Base-by-base conservation (phyloP, 2,888 invertebrate genomes). In the Drosophila neoperkinsi region DNA sequence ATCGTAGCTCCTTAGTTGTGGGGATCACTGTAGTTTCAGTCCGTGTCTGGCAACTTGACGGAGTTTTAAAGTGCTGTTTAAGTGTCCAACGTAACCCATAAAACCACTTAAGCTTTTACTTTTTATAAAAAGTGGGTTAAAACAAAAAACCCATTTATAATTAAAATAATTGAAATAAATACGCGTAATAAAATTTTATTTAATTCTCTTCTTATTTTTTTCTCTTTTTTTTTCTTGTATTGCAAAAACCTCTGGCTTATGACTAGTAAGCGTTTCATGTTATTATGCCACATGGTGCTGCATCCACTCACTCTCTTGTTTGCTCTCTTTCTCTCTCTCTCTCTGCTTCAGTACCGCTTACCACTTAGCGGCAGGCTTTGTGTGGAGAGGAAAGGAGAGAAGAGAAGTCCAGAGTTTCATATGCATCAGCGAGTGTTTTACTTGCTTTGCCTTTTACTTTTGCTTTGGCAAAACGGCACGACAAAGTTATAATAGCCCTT, bases 401-500 rank as follows among this genome's bases (percentile, higher is more conserved):
- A 31, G n/a, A 56, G 9, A 36, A 55, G 36, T 55, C 36, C 18
- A 38, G 55, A 30, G 38, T 59, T 71, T 59, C 75, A 60, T 53
- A 69, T 55, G 30, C 61, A 34, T 68, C 63, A 41, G 57, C 64
- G 58, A 71, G 71, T 76, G 77, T 55, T 72, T 76, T 77, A 53
- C 53, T 62, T 46, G 71, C 61, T 61, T 53, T 71, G 41, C 38
- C 51, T 52, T 62, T 43, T 49, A 34, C 50, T 57, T 63, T 71
- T 65, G 66, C 55, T 38, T 41, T 60, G 51, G 70, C 72, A 72
- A 46, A 70, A 65, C 73, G 58, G 57, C 65, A 85, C 85, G 83
- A 85, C 82, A 82, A 88, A 84, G 84, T 86, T 84, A 84, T 84
- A 84, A 88, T 84, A 86, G 86, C 63, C 79, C 88, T 88, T 84